Base-by-base conservation (phyloP, 2,888 invertebrate species). In the Gastracanthus pulcherrimus region DNA sequence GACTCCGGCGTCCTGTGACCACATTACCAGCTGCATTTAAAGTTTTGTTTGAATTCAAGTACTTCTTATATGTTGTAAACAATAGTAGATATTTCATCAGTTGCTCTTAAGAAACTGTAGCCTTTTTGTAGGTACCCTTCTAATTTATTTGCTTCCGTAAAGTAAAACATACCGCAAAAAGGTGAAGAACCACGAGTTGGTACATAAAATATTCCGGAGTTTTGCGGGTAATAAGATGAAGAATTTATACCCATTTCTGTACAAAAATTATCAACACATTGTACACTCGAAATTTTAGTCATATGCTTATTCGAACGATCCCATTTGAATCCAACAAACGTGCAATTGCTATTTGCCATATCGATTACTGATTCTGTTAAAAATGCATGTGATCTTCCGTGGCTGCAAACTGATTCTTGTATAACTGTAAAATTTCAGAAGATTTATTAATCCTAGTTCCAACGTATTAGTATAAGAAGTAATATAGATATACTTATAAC, bases 401-500 rank as follows among this genome's bases (percentile, higher is more conserved):
- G 95, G 66, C 94, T 94, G 90, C 95, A 95, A 79, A 94, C 92
- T 0, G 94, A 93, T 89, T 93, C 92, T 75, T 92, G 90, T 11
- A 94, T 86, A 80, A 85, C 94, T 94, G 85, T 19, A 48, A 76
- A 38, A 38, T 38, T 38, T 38, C 9, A 11, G n/a, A n/a, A n/a
- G n/a, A n/a, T n/a, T n/a, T n/a, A n/a, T n/a, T n/a, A n/a, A n/a
- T n/a, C n/a, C n/a, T n/a, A n/a, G n/a, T n/a, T n/a, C n/a, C n/a
- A n/a, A n/a, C n/a, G n/a, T n/a, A 38, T 38, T 38, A 11, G 11
- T 38, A 38, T 9, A 7, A 7, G 38, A 38, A 38, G 11, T 38
- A 38, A 9, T 9, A 9, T 6, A 38, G 9, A 38, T 6, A 9
- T 9, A 38, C 6, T 9, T 6, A 9, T 9, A 38, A 38, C 38